These are phyloP conservation scores for Lasioglossum pauxillum DNA, from an alignment of 2,888 invertebrate species.

Conservation along the genomic window DNA sequence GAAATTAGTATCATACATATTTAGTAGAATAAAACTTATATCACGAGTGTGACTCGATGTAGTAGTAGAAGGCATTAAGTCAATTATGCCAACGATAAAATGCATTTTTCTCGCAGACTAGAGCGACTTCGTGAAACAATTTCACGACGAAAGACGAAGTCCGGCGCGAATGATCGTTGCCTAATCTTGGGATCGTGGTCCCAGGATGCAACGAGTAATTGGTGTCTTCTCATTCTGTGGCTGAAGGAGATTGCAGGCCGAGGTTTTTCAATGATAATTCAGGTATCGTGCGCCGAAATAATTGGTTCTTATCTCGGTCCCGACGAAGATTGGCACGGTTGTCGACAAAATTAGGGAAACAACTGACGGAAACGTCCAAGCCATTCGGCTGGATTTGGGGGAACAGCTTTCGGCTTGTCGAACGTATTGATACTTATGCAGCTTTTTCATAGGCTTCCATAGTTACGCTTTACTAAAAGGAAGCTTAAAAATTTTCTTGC, in stretches of 20 bases:
- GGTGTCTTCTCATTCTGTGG: conserved; percentile 39
- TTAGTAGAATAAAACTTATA: too few species aligned
- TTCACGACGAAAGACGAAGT: conserved; percentile 6
- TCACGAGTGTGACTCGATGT: too few species aligned
- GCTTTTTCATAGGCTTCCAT: background rate
- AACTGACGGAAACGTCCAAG: conserved; percentile 38
- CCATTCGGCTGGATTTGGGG: conserved; percentile 2
- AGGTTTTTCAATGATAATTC: conserved; percentile 53
- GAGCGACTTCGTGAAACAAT: conserved; percentile 24
- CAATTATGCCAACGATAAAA: background rate
- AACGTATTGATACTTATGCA: conserved; percentile 12
- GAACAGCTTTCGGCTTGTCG: too few species aligned
- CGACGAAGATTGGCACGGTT: conserved; percentile 32
- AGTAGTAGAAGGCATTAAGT: background rate
- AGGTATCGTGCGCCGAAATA: conserved; percentile 43
- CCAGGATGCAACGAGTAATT: conserved; percentile 52
- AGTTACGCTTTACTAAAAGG: background rate
- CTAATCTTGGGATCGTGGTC: conserved; percentile 57
- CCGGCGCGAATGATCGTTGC: conserved; percentile 36
- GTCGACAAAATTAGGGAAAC: background rate
- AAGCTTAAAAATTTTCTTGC: too few species aligned
- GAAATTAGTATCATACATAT: too few species aligned
- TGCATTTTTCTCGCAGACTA: background rate
- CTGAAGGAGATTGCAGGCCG: conserved; percentile 48
- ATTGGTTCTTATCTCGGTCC: conserved; percentile 64